Evolutionary conservation across 2,797 vertebrate genomes (phyloP).

Genomic region (Brachyrhaphis roseni): DNA sequence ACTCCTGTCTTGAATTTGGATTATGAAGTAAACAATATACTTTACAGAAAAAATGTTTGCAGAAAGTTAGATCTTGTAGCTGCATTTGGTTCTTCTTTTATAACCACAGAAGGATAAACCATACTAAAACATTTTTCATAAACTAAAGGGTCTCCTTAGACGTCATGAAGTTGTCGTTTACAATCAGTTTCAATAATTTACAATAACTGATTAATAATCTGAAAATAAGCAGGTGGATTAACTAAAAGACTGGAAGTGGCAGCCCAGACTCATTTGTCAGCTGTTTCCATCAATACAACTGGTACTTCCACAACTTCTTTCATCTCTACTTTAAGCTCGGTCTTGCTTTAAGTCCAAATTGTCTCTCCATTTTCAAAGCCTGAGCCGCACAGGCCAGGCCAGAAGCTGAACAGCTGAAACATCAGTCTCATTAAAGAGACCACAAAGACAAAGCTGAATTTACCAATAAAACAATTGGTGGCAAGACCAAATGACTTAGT

Average conservation of each 20-base stretch:
- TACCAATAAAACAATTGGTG: constrained; percentile 68
- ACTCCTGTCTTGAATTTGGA: neutral
- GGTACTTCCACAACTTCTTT: constrained; percentile 6
- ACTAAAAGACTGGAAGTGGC: neutral
- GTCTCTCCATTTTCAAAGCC: constrained; percentile 54
- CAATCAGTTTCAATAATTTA: neutral
- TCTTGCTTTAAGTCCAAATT: constrained; percentile 36
- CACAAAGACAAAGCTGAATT: constrained; percentile 43
- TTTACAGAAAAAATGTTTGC: neutral
- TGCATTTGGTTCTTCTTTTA: neutral
- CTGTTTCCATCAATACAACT: neutral
- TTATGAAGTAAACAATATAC: neutral
- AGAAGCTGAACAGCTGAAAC: constrained; percentile 62
- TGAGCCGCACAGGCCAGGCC: constrained; percentile 12
- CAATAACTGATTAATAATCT: neutral
- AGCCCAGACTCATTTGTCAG: neutral
- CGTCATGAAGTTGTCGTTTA: neutral
- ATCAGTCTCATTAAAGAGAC: constrained; percentile 43
- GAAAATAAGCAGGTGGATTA: neutral
- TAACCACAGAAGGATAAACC: neutral
- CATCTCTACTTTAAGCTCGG: constrained; percentile 34
- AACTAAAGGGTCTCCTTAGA: neutral
- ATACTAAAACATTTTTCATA: neutral
- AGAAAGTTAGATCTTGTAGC: neutral
- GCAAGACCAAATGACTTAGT: constrained; percentile 42